These are phyloP conservation scores for Corydoras sp. DNA, from an alignment of 2,113 vertebrate species.

Conservation along the genomic window DNA sequence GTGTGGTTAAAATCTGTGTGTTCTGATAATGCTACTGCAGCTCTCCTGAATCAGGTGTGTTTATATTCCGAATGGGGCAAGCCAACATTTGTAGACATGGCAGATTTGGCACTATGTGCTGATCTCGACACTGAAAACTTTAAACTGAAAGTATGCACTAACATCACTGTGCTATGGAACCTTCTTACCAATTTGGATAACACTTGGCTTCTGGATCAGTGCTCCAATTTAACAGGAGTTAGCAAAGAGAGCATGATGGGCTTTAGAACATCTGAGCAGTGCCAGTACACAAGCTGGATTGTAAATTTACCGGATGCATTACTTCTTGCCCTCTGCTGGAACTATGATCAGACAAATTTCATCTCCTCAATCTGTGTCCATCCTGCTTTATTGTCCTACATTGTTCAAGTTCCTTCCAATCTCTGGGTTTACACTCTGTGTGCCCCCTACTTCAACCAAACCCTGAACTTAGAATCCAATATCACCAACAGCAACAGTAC, in stretches of 20 bases:
- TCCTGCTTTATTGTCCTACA: constrained; percentile 42
- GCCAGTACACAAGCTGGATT: constrained; percentile 64
- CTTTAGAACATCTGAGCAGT: constrained; percentile 53
- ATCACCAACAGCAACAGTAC: background rate
- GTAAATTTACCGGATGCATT: constrained; percentile 48
- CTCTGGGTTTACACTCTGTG: constrained; percentile 64
- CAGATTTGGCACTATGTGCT: constrained; percentile 64
- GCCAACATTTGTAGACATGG: constrained; percentile 66
- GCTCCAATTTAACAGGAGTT: constrained; percentile 53
- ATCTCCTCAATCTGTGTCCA: constrained; percentile 57
- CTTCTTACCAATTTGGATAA: constrained; percentile 66
- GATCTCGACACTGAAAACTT: constrained; percentile 64
- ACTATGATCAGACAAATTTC: constrained; percentile 64
- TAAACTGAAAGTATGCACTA: constrained; percentile 60
- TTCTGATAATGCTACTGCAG: constrained; percentile 36
- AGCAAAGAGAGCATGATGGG: constrained; percentile 26
- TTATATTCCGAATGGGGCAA: constrained; percentile 61
- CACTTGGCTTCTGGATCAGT: constrained; percentile 64
- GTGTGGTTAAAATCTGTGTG: constrained; percentile 62
- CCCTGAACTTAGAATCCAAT: background rate
- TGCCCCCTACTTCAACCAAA: constrained; percentile 44
- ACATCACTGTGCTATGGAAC: constrained; percentile 57
- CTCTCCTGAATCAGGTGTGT: constrained; percentile 53
- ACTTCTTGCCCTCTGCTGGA: constrained; percentile 67
- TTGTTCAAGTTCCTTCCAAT: constrained; percentile 57